Percentiles rank a stretch among this genome's conserved stretches.
Conservation (phyloP, 2,797 vertebrate species). For the Gastrophryne carolinensis region DNA sequence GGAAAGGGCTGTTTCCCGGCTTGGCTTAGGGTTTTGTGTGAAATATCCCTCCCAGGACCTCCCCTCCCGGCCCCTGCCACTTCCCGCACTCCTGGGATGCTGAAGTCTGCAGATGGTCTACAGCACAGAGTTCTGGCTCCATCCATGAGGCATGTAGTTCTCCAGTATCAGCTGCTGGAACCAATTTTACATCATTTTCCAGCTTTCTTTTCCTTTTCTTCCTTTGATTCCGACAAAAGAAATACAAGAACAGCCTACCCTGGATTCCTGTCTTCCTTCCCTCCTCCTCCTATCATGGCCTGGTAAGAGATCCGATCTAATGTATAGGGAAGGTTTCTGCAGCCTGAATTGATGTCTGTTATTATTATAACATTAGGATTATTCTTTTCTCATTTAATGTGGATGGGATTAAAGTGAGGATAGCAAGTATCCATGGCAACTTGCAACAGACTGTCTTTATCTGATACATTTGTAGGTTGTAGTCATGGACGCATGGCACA, state of each 20-base stretch:
- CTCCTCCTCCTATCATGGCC: conserved; percentile 44
- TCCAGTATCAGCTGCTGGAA: conserved; percentile 52
- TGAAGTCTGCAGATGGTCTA: conserved; percentile 55
- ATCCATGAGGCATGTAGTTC: conserved; percentile 57
- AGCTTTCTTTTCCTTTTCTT: conserved; percentile 50
- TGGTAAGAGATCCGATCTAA: conserved; percentile 44
- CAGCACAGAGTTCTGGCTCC: conserved; percentile 46
- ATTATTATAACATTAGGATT: neutral
- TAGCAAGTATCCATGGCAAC: no score
- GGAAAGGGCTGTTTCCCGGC: neutral
- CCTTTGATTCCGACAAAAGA: conserved; percentile 40
- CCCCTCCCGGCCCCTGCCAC: conserved; percentile 35
- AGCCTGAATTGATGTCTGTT: no score
- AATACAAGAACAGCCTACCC: conserved; percentile 2
- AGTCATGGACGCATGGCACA: neutral
- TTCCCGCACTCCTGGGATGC: conserved; percentile 43
- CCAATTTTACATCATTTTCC: conserved; percentile 52
- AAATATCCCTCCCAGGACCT: neutral
- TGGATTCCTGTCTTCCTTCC: conserved; percentile 42
- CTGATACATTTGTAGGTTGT: neutral
- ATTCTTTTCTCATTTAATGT: neutral
- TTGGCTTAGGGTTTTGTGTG: neutral
- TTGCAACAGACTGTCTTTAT: neutral
- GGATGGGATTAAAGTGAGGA: neutral
- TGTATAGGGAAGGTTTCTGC: no score